These are phyloP conservation scores for Hybos culiciformis DNA, from an alignment of 2,888 invertebrate species.

Conservation along the genomic window DNA sequence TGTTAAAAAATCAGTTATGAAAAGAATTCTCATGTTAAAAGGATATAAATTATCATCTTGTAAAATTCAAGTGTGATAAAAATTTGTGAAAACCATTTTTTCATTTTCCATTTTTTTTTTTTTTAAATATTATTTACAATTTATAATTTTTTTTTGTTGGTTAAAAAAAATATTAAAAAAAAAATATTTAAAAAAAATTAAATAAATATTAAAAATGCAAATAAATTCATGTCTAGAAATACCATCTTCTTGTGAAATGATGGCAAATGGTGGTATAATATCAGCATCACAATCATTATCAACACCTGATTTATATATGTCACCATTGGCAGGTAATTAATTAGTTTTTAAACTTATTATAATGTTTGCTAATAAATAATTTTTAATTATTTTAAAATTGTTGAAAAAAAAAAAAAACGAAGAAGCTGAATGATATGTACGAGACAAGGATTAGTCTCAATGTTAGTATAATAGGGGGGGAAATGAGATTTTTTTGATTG, in stretches of 20 bases:
- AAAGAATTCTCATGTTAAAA: no score
- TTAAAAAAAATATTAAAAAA: neutral
- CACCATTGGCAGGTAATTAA: neutral
- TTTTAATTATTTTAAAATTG: no score
- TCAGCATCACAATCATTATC: neutral
- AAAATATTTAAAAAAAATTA: neutral
- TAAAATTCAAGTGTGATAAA: no score
- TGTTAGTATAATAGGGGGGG: no score
- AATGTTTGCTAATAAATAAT: no score
- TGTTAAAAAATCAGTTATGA: no score
- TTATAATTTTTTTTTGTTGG: neutral
- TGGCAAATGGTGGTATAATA: neutral
- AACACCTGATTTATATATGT: neutral
- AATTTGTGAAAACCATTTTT: neutral
- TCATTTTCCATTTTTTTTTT: neutral
- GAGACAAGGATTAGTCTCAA: no score
- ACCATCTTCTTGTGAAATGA: no score
- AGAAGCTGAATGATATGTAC: no score
- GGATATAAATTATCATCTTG: no score
- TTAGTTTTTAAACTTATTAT: neutral
- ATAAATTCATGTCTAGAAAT: neutral
- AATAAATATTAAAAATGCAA: neutral
- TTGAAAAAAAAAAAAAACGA: no score
- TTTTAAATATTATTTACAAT: neutral
- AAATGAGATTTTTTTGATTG: no score